Conservation (phyloP, 2,888 invertebrate species). For the Drepanosiphum platanoidis region DNA sequence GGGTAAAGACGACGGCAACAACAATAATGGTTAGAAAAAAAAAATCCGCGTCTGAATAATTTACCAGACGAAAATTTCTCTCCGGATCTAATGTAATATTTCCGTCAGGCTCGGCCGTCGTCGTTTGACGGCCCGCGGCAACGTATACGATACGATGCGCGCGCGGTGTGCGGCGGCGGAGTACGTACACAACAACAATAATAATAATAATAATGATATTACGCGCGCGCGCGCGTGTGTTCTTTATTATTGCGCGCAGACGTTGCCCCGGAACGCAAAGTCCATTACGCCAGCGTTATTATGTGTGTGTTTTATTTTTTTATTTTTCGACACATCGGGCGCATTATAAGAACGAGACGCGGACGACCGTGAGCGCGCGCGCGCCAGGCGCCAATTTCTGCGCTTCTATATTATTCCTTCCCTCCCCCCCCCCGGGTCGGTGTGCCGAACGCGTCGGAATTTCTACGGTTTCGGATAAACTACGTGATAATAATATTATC, state of each 20-base stretch:
- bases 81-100: conserved; percentile 5
- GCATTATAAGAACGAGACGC: neutral
- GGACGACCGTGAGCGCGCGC: too few relatives aligned
- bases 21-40: neutral
- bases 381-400: conserved; percentile 20
- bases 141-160: neutral
- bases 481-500: too few relatives aligned
- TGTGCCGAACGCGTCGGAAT: neutral
- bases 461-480: neutral
- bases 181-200: too few relatives aligned
- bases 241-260: neutral
- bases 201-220: too few relatives aligned
- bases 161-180: too few relatives aligned
- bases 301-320: neutral
- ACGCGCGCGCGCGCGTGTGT: neutral
- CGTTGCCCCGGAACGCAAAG: conserved; percentile 3
- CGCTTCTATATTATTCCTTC: neutral
- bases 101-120: neutral
- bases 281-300: conserved; percentile 13
- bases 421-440: too few relatives aligned
- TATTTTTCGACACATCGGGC: neutral
- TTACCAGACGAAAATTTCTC: conserved; percentile 26
- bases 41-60: conserved; percentile 24
- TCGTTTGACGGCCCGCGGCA: neutral
- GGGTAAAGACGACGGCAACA: neutral